These are phyloP conservation scores for Labeo catla DNA, from an alignment of 2,113 vertebrate genomes.

Conservation along the genomic window DNA sequence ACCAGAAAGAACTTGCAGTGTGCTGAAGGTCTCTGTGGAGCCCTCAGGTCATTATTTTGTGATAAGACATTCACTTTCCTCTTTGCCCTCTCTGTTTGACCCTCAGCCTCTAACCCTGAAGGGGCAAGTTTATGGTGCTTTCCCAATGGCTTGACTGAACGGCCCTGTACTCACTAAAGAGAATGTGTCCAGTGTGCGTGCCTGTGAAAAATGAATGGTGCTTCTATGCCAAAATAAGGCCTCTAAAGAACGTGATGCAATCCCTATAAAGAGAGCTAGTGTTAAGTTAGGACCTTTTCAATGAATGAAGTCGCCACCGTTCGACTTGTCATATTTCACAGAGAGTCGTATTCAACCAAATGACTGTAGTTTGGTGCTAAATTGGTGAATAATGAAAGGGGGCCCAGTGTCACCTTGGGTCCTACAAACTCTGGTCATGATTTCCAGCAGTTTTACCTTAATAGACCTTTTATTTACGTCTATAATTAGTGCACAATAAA, in stretches of 20 bases:
- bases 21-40: neutral
- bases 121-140: slow-evolving; percentile 19
- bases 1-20: neutral
- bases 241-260: slow-evolving; percentile 10
- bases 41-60: neutral
- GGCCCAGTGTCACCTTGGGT: slow-evolving; percentile 3
- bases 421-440: neutral
- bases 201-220: slow-evolving; percentile 30
- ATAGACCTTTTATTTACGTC: neutral
- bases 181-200: slow-evolving; percentile 26
- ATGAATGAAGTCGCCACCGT: slow-evolving; percentile 26
- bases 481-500: neutral
- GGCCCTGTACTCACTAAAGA: neutral
- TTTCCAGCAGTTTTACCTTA: neutral
- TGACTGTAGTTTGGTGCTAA: slow-evolving; percentile 29
- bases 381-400: slow-evolving; percentile 42
- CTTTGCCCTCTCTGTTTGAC: slow-evolving; percentile 22
- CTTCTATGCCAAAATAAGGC: slow-evolving; percentile 33
- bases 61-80: slow-evolving; percentile 18
- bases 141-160: slow-evolving; percentile 8
- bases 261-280: slow-evolving; percentile 17
- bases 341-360: slow-evolving; percentile 27
- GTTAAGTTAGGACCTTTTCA: neutral
- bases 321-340: slow-evolving; percentile 42
- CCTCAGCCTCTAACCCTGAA: slow-evolving; percentile 14